phyloP scores from a whole-genome alignment of 2,888 invertebrate species.

The Lottia gigantea region DNA sequence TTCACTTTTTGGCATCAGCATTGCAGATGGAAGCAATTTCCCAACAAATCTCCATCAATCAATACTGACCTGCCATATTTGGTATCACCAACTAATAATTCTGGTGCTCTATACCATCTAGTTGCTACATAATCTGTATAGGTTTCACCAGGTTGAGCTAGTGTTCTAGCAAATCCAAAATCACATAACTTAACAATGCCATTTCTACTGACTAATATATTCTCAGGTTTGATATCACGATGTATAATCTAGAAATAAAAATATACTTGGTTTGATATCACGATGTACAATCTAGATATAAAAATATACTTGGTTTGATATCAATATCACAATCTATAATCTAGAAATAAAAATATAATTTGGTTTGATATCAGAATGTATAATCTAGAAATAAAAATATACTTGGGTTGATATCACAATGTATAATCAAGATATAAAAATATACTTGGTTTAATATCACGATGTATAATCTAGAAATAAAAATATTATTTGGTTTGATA shows the following conservation, averaged over 20 bases:
- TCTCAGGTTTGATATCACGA: constrained; percentile 90
- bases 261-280: neutral
- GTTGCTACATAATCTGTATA: constrained; percentile 91
- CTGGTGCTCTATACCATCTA: constrained; percentile 89
- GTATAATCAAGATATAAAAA: too few relatives aligned
- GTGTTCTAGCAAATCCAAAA: constrained; percentile 85
- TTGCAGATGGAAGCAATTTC: too few relatives aligned
- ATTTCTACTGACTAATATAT: constrained; percentile 79
- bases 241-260: constrained; percentile 76
- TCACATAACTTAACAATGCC: constrained; percentile 91
- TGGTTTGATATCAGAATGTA: too few relatives aligned
- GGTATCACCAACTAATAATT: constrained; percentile 82
- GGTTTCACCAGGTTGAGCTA: constrained; percentile 79
- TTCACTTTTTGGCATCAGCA: too few relatives aligned
- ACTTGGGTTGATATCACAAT: too few relatives aligned
- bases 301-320: too few relatives aligned
- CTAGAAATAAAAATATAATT: too few relatives aligned
- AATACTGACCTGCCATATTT: constrained; percentile 73
- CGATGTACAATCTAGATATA: neutral
- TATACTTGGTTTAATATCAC: too few relatives aligned
- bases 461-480: too few relatives aligned
- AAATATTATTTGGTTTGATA: too few relatives aligned
- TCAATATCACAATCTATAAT: too few relatives aligned
- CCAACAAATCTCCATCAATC: neutral
- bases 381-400: too few relatives aligned